Evolutionary conservation across 2,888 invertebrate genomes (phyloP).

Genomic region (Diarsia brunnea): DNA sequence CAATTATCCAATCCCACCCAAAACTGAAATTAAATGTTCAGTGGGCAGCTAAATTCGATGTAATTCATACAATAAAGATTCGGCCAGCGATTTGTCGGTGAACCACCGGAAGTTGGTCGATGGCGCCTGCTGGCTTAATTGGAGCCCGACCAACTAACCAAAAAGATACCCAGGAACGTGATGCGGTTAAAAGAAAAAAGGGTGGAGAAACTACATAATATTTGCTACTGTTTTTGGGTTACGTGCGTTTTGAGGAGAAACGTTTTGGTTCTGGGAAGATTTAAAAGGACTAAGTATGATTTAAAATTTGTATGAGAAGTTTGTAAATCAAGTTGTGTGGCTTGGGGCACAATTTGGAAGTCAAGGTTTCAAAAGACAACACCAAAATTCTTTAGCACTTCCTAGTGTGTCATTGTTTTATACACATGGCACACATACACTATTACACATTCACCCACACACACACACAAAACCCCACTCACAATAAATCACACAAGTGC

Average conservation of each 20-base stretch:
- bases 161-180: conserved; percentile 78
- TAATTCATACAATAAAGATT: conserved; percentile 71
- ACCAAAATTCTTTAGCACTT: not conserved
- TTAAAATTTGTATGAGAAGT: not conserved
- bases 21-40: conserved; percentile 51
- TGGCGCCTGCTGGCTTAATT: conserved; percentile 84
- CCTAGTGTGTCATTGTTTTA: not conserved
- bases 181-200: conserved; percentile 78
- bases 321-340: not conserved
- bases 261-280: not conserved
- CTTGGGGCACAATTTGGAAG: not conserved
- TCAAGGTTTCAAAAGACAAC: too few relatives aligned
- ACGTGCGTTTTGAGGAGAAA: not conserved
- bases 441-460: too few relatives aligned
- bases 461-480: too few relatives aligned
- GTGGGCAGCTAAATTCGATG: conserved; percentile 48
- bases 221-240: conserved; percentile 58
- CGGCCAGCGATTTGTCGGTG: conserved; percentile 74
- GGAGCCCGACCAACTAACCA: conserved; percentile 83
- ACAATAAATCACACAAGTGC: too few relatives aligned
- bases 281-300: not conserved
- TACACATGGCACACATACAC: too few relatives aligned
- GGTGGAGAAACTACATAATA: conserved; percentile 54
- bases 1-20: conserved; percentile 19
- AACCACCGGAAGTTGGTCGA: conserved; percentile 77